Evolutionary conservation across 2,113 vertebrate genomes (phyloP), one percentile per base, ranked within the genome.

Genomic region (Paracanthobrama guichenoti): DNA sequence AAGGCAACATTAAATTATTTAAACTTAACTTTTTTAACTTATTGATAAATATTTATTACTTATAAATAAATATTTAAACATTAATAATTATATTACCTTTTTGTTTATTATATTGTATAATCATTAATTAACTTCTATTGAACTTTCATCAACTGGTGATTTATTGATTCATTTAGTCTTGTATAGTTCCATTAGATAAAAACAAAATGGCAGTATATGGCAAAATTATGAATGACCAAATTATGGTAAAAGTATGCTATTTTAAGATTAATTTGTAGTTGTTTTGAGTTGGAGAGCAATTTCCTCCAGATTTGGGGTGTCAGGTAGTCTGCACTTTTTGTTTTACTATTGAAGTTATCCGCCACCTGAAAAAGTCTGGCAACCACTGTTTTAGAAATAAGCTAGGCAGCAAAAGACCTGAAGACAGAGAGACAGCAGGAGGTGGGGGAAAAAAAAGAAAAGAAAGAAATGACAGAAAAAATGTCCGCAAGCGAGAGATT

Each of bases 331-430:
- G n/a, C 14, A 75, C 1, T 22, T 75, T 39, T 59, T 35, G 18
- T 57, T 8, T 77, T 10, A 77, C 48, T 0, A 26, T 28, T 53
- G 10, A 75, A 75, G 26, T 53, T 14, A 7, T 31, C 26, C 5
- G 3, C 48, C 26, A 3, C 24, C 24, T 55, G 24, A 50, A 55
- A 53, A 75, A 22, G 24, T 20, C 48, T 6, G 73, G 28, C 46
- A 50, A 24, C 46, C 46, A 53, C 46, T 75, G 13, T 46, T 62
- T 26, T 46, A 55, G 42, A 50, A 26, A 67, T 18, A 18, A 35
- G 14, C n/a, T 74, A 72, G 79, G 89, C 77, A 42, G 26, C 22
- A 87, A 84, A 55, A 84, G 28, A 84, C 26, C 50, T 46, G n/a
- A 87, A 67, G 69, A 74, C 71, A 73, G 79, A 86, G 62, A 42